These are phyloP conservation scores for Melanotaenia nigrans DNA, from an alignment of 2,797 vertebrate species.

Conservation along the genomic window DNA sequence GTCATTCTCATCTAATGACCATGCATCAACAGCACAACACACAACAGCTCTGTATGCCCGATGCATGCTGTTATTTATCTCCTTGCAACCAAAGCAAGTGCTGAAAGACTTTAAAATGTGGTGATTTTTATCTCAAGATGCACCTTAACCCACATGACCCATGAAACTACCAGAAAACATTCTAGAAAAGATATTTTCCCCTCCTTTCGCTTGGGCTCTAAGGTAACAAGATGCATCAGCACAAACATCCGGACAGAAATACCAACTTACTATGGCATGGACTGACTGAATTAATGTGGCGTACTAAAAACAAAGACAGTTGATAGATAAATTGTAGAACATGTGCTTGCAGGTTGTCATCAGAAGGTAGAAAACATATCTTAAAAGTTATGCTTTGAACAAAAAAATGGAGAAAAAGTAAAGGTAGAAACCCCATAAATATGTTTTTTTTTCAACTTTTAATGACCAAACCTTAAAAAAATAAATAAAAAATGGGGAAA, in stretches of 20 bases:
- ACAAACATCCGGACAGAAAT: constrained; percentile 83
- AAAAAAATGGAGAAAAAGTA: constrained; percentile 42
- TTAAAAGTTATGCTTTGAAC: constrained; percentile 57
- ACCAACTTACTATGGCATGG: constrained; percentile 85
- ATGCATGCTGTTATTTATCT: constrained; percentile 74
- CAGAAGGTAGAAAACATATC: constrained; percentile 53
- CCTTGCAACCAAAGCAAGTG: constrained; percentile 47
- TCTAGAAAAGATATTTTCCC: constrained; percentile 31
- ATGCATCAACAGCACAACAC: constrained; percentile 75
- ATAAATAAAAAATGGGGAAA: not conserved
- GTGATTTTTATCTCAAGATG: constrained; percentile 67
- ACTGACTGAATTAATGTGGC: constrained; percentile 84
- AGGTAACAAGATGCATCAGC: constrained; percentile 83
- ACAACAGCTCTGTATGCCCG: constrained; percentile 72
- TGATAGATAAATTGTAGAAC: constrained; percentile 78
- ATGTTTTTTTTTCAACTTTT: not conserved
- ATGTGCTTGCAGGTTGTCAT: constrained; percentile 67
- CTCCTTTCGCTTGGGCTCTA: constrained; percentile 67
- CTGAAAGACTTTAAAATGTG: constrained; percentile 38
- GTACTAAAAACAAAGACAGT: constrained; percentile 85
- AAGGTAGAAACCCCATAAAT: constrained; percentile 64
- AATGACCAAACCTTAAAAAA: not conserved
- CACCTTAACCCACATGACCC: constrained; percentile 64
- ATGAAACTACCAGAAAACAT: constrained; percentile 39
- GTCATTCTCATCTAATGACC: constrained; percentile 79